Evolutionary conservation across 2,113 vertebrate species (phyloP).

Genomic region (Oreochromis tanganicae): DNA sequence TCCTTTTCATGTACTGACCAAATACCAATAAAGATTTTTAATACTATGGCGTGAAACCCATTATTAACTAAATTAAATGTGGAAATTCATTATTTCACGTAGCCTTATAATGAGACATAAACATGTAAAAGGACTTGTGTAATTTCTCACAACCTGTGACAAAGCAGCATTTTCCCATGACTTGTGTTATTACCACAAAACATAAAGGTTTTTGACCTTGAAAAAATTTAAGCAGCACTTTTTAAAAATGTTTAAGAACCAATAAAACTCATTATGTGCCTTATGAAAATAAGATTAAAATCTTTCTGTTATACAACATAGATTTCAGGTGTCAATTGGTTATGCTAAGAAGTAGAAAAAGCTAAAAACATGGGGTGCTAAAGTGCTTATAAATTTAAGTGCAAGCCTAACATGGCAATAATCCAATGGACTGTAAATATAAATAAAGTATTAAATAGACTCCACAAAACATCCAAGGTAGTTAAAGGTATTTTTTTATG

Average conservation of each 20-base stretch:
- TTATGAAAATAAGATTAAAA: neutral
- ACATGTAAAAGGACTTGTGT: neutral
- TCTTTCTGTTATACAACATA: fast-evolving
- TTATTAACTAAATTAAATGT: neutral
- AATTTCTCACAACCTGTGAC: neutral
- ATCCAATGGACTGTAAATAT: neutral
- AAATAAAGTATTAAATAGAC: neutral
- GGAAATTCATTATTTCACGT: neutral
- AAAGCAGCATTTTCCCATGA: neutral
- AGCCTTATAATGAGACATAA: neutral
- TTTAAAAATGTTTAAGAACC: neutral
- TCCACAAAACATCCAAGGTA: neutral
- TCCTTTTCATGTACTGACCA: slow-evolving; percentile 99
- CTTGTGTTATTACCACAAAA: neutral
- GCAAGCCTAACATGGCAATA: neutral
- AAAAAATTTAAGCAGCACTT: neutral
- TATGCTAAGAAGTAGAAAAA: neutral
- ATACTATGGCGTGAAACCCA: slow-evolving; percentile 74
- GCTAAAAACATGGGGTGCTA: neutral
- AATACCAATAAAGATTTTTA: slow-evolving; percentile 99
- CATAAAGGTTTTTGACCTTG: neutral
- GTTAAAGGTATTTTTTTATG: neutral
- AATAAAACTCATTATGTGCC: neutral
- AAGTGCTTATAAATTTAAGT: neutral
- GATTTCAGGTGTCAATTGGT: neutral